phyloP scores from a whole-genome alignment of 2,888 invertebrate species.

The Habroteleia sp. region DNA sequence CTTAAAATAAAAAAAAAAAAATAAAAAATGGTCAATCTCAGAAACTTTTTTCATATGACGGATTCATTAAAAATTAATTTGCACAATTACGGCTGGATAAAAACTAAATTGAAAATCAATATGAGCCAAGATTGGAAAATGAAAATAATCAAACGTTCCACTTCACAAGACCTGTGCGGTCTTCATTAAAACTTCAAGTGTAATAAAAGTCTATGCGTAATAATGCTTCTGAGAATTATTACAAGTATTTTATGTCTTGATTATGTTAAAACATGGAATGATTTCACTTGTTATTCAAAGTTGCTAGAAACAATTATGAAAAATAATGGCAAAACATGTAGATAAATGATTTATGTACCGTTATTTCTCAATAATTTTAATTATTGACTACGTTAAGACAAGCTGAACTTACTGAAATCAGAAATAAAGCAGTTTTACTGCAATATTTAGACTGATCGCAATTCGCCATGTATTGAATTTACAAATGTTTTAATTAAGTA shows the following conservation, averaged over 20 bases:
- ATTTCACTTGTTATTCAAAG: constrained; percentile 44
- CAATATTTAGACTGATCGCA: too few relatives aligned
- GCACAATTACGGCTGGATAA: constrained; percentile 7
- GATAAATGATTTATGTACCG: constrained; percentile 13
- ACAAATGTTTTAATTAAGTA: too few relatives aligned
- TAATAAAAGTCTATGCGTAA: constrained; percentile 17
- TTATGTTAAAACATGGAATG: constrained; percentile 34
- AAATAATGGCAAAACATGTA: constrained; percentile 5
- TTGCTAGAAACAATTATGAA: constrained; percentile 27
- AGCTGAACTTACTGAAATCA: too few relatives aligned
- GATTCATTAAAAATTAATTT: constrained; percentile 16
- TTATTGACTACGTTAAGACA: constrained; percentile 2
- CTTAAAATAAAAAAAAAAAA: constrained; percentile 12
- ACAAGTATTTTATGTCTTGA: constrained; percentile 38
- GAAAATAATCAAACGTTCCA: constrained; percentile 25
- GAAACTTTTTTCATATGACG: not conserved
- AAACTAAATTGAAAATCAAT: constrained; percentile 31
- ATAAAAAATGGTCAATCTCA: not conserved
- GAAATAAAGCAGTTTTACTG: too few relatives aligned
- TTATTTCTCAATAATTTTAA: not conserved
- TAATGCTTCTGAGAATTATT: constrained; percentile 32
- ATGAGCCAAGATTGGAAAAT: constrained; percentile 7
- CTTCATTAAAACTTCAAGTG: constrained; percentile 24
- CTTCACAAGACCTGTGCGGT: not conserved
- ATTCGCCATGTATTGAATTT: too few relatives aligned